A percentile compares a stretch with the other conserved stretches of the same genome.
phyloP scores from a whole-genome alignment of 2,797 vertebrate species.

The Enteromius treurensis region DNA sequence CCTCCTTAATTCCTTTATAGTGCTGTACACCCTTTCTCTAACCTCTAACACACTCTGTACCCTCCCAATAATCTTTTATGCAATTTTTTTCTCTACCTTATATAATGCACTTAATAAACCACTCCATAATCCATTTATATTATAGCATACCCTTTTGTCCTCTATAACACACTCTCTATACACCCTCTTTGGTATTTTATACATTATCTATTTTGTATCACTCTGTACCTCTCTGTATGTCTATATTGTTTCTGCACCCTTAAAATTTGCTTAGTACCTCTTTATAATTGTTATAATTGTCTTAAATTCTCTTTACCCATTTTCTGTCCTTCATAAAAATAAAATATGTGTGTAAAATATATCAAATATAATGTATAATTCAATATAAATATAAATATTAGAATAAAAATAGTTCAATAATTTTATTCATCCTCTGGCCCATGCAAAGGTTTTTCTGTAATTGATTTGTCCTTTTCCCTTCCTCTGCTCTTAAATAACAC shows the following conservation, averaged over 20 bases:
- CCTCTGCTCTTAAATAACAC: slow-evolving; percentile 11
- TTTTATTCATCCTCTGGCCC: background rate
- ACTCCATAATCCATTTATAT: background rate
- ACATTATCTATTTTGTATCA: background rate
- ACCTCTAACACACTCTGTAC: background rate
- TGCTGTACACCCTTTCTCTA: background rate
- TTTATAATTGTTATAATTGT: background rate
- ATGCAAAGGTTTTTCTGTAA: background rate
- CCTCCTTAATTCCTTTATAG: background rate
- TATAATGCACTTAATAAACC: background rate
- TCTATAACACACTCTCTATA: background rate
- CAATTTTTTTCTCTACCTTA: background rate
- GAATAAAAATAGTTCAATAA: background rate
- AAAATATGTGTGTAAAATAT: background rate
- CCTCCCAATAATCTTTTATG: background rate
- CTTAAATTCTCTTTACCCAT: background rate
- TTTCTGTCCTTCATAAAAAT: background rate
- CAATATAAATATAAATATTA: too few species aligned
- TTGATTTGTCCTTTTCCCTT: background rate
- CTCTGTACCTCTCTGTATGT: background rate
- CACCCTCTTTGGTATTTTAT: background rate
- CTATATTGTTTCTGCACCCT: background rate
- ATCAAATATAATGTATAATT: background rate
- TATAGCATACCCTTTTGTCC: background rate
- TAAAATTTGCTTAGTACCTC: background rate